Percentiles rank a stretch among this genome's conserved stretches.
Conservation (phyloP, 2,113 vertebrate genomes). For the Thermophis baileyi region DNA sequence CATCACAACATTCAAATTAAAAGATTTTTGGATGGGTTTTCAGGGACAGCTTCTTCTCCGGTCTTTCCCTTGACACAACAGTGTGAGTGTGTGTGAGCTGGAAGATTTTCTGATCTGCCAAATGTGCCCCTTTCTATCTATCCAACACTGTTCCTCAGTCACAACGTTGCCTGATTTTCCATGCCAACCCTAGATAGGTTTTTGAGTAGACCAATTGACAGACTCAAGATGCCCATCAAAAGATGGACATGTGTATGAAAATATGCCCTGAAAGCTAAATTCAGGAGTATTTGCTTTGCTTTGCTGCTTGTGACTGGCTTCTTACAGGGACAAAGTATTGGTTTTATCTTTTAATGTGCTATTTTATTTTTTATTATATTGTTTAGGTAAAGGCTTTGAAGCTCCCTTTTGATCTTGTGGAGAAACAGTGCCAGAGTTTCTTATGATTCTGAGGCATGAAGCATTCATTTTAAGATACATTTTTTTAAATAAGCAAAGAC, state of each 20-base stretch:
- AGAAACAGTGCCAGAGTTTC: background rate
- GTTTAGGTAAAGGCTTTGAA: background rate
- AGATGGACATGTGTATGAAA: background rate
- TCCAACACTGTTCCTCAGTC: background rate
- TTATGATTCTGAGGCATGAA: background rate
- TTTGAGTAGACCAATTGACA: background rate
- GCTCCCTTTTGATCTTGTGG: background rate
- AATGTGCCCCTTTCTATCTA: background rate
- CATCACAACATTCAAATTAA: background rate
- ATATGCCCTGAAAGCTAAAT: background rate
- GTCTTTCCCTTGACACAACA: background rate
- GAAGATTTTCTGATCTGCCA: background rate
- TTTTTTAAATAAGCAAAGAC: background rate
- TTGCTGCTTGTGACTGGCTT: background rate
- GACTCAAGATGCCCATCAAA: background rate
- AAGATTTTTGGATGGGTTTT: slow-evolving; percentile 1
- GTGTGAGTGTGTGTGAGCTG: background rate
- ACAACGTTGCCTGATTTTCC: background rate
- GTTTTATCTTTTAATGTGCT: background rate
- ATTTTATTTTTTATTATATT: background rate
- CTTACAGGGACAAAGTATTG: background rate
- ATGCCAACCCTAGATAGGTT: background rate
- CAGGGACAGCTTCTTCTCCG: background rate
- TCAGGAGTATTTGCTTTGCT: background rate
- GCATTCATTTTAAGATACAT: background rate